Percentiles rank a stretch among this genome's conserved stretches.
Evolutionary conservation across 1,140 invertebrate species (phyloP).

Genomic region (Drosophila sturtevanti): DNA sequence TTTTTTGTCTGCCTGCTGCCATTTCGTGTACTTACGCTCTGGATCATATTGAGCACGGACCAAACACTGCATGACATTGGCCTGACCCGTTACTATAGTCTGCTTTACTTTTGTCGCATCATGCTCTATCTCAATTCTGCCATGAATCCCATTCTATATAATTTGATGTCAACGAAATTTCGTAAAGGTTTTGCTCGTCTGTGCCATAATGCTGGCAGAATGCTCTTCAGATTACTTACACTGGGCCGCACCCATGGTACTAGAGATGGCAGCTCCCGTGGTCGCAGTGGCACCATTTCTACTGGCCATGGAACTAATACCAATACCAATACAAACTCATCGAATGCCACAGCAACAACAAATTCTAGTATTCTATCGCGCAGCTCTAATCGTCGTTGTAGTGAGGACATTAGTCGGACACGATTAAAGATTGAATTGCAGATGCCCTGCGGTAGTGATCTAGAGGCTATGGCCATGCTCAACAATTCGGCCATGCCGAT

Average conservation of each 20-base stretch:
- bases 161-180: constrained; percentile 96
- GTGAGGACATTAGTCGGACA: constrained; percentile 69
- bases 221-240: constrained; percentile 62
- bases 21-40: constrained; percentile 92
- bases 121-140: constrained; percentile 95
- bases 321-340: constrained; percentile 63
- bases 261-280: constrained; percentile 23
- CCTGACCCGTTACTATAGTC: constrained; percentile 91
- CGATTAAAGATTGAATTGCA: constrained; percentile 74
- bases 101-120: constrained; percentile 93
- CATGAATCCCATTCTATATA: constrained; percentile 95
- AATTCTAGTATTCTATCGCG: constrained; percentile 73
- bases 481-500: constrained; percentile 41
- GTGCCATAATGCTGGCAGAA: constrained; percentile 81
- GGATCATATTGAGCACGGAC: constrained; percentile 90
- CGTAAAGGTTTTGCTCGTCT: constrained; percentile 90
- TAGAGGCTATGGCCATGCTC: constrained; percentile 75
- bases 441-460: constrained; percentile 65
- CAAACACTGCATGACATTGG: constrained; percentile 87
- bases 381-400: constrained; percentile 70
- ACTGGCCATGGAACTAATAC: constrained; percentile 61
- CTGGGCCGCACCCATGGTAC: constrained; percentile 37
- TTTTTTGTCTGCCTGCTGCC: constrained; percentile 96
- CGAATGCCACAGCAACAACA: constrained; percentile 62
- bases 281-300: constrained; percentile 56